A percentile compares a stretch with the other conserved stretches of the same genome.
Conservation (phyloP, 2,888 invertebrate species). For the Hypercompe scribonia region DNA sequence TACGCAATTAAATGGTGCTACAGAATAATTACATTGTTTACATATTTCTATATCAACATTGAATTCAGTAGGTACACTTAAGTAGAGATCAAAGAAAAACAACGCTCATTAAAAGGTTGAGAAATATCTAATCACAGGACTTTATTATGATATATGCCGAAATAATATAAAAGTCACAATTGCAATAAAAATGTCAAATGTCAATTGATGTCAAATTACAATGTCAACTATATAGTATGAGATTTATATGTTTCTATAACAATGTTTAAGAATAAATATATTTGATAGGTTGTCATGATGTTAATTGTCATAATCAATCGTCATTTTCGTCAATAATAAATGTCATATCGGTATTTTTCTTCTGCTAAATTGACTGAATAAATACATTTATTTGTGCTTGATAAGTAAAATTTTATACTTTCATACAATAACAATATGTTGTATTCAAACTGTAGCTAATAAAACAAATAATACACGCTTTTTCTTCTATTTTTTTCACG, state of each 20-base stretch:
- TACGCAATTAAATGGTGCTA: not conserved
- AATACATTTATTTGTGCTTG: not conserved
- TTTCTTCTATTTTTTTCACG: not conserved
- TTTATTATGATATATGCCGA: conserved; percentile 23
- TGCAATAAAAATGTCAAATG: conserved; percentile 35
- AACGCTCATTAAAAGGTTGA: conserved; percentile 24
- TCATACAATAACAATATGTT: conserved; percentile 1
- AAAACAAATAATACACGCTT: not conserved
- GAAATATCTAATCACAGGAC: conserved; percentile 29
- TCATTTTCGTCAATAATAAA: conserved; percentile 16
- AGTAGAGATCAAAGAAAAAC: conserved; percentile 44
- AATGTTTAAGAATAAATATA: not conserved
- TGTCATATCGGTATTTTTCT: conserved; percentile 22
- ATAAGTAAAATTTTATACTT: conserved; percentile 2
- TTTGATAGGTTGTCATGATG: not conserved
- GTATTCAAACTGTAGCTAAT: not conserved
- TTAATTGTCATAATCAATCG: not conserved
- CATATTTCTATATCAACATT: conserved; percentile 12
- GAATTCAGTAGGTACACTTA: conserved; percentile 26
- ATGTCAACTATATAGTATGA: not conserved
- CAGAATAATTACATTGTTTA: conserved; percentile 6
- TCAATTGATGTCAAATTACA: conserved; percentile 23
- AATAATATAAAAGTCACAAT: conserved; percentile 33
- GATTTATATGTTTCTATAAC: not conserved
- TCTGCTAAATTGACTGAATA: conserved; percentile 8